Conservation (phyloP, 2,888 invertebrate genomes). For the Phaonia tiefii region DNA sequence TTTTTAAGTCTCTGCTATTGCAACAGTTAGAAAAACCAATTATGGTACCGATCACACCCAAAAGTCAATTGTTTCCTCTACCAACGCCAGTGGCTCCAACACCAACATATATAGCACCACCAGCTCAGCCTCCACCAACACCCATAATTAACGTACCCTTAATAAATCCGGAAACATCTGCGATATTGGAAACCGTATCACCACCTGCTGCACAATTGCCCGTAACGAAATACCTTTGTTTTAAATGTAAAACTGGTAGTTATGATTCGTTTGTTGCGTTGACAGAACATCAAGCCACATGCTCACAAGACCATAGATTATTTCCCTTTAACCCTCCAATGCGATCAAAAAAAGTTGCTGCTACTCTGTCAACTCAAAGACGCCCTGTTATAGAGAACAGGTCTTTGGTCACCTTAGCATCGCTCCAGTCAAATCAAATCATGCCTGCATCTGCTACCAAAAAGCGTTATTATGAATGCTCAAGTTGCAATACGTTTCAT, state of each 20-base stretch:
- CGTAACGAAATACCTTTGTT: constrained; percentile 81
- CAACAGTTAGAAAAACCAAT: constrained; percentile 64
- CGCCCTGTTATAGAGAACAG: constrained; percentile 1
- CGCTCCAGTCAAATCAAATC: constrained; percentile 18
- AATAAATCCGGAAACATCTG: not conserved
- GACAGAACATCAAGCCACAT: constrained; percentile 86
- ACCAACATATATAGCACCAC: constrained; percentile 25
- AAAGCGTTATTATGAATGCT: constrained; percentile 88
- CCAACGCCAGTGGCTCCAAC: not conserved
- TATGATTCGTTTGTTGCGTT: constrained; percentile 85
- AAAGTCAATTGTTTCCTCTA: constrained; percentile 3
- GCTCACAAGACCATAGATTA: constrained; percentile 76
- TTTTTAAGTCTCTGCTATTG: constrained; percentile 64
- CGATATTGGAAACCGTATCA: constrained; percentile 15
- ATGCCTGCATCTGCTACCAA: constrained; percentile 56
- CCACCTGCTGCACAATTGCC: not conserved
- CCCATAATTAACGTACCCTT: constrained; percentile 13
- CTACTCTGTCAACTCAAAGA: not conserved
- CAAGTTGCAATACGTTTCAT: constrained; percentile 91
- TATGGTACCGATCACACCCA: not conserved
- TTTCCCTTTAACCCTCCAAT: constrained; percentile 37
- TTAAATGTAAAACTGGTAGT: constrained; percentile 86
- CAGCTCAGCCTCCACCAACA: constrained; percentile 23
- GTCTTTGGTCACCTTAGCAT: constrained; percentile 1
- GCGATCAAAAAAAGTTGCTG: constrained; percentile 74